A percentile compares a stretch with the other conserved stretches of the same genome.
These are phyloP conservation scores for Pecten maximus DNA, from an alignment of 2,888 invertebrate species.

Conservation along the genomic window DNA sequence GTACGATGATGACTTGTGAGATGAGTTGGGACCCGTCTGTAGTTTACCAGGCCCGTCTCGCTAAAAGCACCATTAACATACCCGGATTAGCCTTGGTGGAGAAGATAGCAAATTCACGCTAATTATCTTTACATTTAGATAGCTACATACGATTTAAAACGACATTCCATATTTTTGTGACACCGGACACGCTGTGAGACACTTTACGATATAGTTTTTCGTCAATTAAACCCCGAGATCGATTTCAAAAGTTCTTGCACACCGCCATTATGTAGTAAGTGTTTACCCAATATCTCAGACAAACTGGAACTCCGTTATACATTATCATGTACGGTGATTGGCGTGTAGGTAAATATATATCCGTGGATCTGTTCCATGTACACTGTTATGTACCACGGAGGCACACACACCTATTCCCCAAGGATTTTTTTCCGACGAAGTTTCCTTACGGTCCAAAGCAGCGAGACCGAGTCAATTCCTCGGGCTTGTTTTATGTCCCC, in stretches of 20 bases:
- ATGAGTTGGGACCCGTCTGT: neutral
- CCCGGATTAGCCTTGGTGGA: neutral
- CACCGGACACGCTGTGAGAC: neutral
- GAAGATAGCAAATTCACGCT: neutral
- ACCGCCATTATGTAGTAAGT: neutral
- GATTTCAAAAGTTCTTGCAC: neutral
- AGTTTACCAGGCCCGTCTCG: neutral
- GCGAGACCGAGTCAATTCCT: neutral
- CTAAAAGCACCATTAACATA: neutral
- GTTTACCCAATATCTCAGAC: neutral
- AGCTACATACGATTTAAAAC: neutral
- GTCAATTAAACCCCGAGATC: neutral
- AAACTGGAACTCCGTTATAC: neutral
- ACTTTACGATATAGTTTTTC: neutral
- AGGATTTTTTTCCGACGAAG: neutral
- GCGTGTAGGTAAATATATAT: neutral
- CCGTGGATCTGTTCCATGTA: neutral
- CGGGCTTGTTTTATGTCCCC: neutral
- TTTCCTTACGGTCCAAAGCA: neutral
- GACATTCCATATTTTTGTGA: neutral
- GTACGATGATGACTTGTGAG: neutral
- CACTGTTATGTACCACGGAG: neutral
- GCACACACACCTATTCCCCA: neutral
- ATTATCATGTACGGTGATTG: neutral
- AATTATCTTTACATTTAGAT: neutral